Evolutionary conservation across 1,140 invertebrate genomes (phyloP), one percentile per base, ranked within the genome.

Genomic region (Melipona quadrifasciata): DNA sequence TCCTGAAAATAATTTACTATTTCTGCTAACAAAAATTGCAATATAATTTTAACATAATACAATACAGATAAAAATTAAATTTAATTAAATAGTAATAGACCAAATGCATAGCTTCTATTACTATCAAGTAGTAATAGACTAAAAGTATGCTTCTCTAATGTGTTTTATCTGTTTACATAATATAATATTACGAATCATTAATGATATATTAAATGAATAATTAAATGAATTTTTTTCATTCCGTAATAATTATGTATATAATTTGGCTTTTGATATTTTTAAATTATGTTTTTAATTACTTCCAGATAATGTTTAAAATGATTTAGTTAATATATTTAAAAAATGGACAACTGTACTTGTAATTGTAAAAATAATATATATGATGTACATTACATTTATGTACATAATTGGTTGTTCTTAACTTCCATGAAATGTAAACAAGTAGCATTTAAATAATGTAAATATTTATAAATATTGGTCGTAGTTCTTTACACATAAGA

Each of bases 291-390:
- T n/a, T n/a, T 57, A 71, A 61, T 73, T n/a, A 72, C 31, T 64
- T 27, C 21, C 61, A 64, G 4, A n/a, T 68, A 21, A 14, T 55
- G 31, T 67, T 8, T 27, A 11, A 51, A 61, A 58, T 51, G 57
- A 70, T n/a, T 78, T 79, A 68, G 12, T 16, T 17, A 31, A 12
- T n/a, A 78, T n/a, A 68, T 58, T 17, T 47, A 27, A 64, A 77
- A 67, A 78, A 19, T 4, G 8, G 21, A 78, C 21, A 68, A 65
- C 65, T 76, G 39, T 27, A 83, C 24, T 24, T 5, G 14, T 71
- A 31, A 61, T 39, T 71, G 55, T 53, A 77, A 79, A 77, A 71
- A 83, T 77, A 82, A 47, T 78, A 68, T 31, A 61, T 71, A 57
- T 19, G 21, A 70, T 70, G 55, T 83, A 79, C 39, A 83, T 78